Percentiles rank a stretch among this genome's conserved stretches.
These are phyloP conservation scores for Balanococcus diminutus DNA, from an alignment of 2,888 invertebrate species.

Conservation along the genomic window DNA sequence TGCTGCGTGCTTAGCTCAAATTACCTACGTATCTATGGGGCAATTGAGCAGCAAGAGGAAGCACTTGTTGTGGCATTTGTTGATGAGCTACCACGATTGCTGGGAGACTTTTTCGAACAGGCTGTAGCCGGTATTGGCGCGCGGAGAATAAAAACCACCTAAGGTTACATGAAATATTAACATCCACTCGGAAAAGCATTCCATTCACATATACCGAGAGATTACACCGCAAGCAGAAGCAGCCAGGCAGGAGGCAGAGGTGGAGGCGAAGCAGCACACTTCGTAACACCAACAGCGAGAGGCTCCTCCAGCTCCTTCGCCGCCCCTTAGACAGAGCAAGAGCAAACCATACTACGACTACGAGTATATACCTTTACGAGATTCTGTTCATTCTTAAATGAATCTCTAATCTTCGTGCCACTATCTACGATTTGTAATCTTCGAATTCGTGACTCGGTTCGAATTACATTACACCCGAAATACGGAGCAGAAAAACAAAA, in stretches of 20 bases:
- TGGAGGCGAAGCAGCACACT: background rate
- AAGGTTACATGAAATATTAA: conserved; percentile 47
- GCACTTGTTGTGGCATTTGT: too few species aligned
- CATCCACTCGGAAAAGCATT: conserved; percentile 46
- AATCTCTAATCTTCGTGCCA: conserved; percentile 26
- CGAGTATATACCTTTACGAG: too few species aligned
- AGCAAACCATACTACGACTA: background rate
- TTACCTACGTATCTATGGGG: too few species aligned
- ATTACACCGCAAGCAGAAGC: background rate
- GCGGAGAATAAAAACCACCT: conserved; percentile 27
- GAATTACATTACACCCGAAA: conserved; percentile 48
- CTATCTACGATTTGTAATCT: conserved; percentile 44
- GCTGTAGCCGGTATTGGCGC: background rate
- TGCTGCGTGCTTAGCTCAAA: too few species aligned
- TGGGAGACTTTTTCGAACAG: conserved; percentile 20
- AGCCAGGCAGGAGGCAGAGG: background rate
- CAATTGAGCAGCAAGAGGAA: too few species aligned
- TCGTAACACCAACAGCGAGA: conserved; percentile 47
- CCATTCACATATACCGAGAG: conserved; percentile 45
- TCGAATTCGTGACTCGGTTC: conserved; percentile 46
- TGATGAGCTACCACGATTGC: background rate
- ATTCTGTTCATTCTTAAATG: conserved; percentile 48
- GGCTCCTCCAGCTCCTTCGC: too few species aligned
- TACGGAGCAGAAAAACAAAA: background rate
- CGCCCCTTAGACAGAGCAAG: too few species aligned